Conservation (phyloP, 2,113 vertebrate species). For the Gopherus evgoodei region DNA sequence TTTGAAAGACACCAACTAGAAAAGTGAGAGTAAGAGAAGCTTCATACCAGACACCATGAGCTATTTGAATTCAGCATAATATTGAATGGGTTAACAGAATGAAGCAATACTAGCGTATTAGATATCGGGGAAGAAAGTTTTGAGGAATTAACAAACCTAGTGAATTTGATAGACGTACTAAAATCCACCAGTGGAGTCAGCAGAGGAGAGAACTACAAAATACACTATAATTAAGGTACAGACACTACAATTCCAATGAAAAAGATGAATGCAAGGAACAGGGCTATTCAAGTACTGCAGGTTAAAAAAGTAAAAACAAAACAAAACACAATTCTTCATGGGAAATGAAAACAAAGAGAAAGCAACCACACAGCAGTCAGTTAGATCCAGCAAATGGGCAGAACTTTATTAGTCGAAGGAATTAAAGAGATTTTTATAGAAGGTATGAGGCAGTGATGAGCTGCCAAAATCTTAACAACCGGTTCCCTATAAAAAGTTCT, state of each 20-base stretch:
- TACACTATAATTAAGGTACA: neutral
- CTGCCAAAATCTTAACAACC: too few species aligned
- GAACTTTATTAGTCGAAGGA: neutral
- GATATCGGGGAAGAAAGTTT: neutral
- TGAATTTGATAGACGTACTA: neutral
- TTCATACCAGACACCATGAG: neutral
- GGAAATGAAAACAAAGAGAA: neutral
- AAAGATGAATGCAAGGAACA: neutral
- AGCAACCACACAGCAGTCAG: neutral
- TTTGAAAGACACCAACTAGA: fast-evolving
- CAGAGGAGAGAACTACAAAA: neutral
- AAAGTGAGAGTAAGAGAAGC: neutral
- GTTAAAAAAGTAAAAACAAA: neutral
- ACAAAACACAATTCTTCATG: neutral
- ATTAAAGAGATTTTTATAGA: neutral
- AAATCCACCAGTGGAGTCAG: neutral
- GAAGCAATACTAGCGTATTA: neutral
- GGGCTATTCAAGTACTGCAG: neutral
- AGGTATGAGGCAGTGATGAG: neutral
- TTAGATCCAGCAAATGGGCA: neutral
- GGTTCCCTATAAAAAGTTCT: too few species aligned
- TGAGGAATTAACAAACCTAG: neutral
- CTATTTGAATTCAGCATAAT: neutral
- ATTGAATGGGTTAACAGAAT: neutral
- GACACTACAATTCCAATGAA: neutral